Evolutionary conservation across 2,888 invertebrate species (phyloP), one percentile per base, ranked within the genome.

Genomic region (Chorisops tibialis): DNA sequence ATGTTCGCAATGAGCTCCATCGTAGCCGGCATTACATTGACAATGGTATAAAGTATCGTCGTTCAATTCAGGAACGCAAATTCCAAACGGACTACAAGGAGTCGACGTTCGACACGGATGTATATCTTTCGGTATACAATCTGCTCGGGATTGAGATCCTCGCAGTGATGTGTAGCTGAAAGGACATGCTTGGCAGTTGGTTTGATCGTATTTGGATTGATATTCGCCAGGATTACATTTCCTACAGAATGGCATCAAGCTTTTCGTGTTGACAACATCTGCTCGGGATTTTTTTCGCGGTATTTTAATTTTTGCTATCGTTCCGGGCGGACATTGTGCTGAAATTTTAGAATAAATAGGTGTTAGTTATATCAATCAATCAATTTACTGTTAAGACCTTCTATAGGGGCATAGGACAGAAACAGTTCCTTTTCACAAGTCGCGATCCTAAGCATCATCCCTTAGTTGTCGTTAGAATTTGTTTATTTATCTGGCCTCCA

Each of bases 261-360:
- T 84, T 2, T 80, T 77, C 1, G 51, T 39, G 24, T 63, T 39
- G n/a, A 63, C 59, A 0, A 66, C 24, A 11, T 65, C 67, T 0
- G 67, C 41, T 1, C 63, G 66, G 0, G 38, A 22, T 14, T 59
- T 54, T 7, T 66, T 66, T 9, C 74, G 70, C 56, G 74, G 73
- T 16, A 66, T 69, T 65, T 76, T 78, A 37, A 72, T 72, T 63
- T 77, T 71, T 0, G 79, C 79, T 61, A 74, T 72, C 4, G 78
- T 78, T 14, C 87, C 87, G 1, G 83, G 82, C 11, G 76, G 77
- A 69, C 87, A 87, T 60, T 80, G 71, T 35, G 78, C 85, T 84
- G 69, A 3, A 72, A 69, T 21, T 43, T 37, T 19, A 52, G 21
- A 39, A 52, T 11, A 39, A 30, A 9, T 24, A 24, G 39, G n/a